Evolutionary conservation across 2,113 vertebrate genomes (phyloP), one percentile per base, ranked within the genome.

Genomic region (Colaptes auratus): DNA sequence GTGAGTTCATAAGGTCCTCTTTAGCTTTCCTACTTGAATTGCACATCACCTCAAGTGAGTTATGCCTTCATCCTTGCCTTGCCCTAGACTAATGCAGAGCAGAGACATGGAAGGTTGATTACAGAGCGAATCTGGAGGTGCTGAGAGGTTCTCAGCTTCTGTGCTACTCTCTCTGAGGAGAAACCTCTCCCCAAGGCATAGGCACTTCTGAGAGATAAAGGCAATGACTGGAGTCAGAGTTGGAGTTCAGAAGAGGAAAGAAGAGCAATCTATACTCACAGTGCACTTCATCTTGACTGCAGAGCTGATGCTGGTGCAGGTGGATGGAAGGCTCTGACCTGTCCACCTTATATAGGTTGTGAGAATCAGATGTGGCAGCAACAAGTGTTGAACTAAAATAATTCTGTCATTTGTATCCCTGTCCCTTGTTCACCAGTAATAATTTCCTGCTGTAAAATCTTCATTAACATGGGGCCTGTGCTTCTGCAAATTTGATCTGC

Each of bases 231-330:
- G 53, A 27, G 24, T 56, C 21, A 28, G 14, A 44, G 30, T 30
- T 84, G 50, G 10, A 35, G 33, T 21, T 24, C 6, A 3, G 13
- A 70, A 63, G 48, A 46, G 9, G 25, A 36, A 67, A 30, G 15
- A n/a, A 44, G 53, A 76, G 52, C 65, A 9, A 33, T 7, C 31
- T 96, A 15, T 42, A 50, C 50, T 50, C 21, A 95, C 93, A 42
- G 84, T 2, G 70, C 93, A 23, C 27, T 92, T 80, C 91, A 96
- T 95, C 84, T 74, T 95, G 92, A 31, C 86, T 73, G 86, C 79
- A 92, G 90, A 83, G 91, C 82, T 63, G 73, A 53, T 59, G 76
- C 83, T 83, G 11, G 46, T 88, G 83, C 72, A 86, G 92, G 67
- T 33, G 10, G 59, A 42, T 16, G 2, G 50, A 24, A 50, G 48